phyloP scores from a whole-genome alignment of 2,113 vertebrate genomes.

The Callipepla californica region DNA sequence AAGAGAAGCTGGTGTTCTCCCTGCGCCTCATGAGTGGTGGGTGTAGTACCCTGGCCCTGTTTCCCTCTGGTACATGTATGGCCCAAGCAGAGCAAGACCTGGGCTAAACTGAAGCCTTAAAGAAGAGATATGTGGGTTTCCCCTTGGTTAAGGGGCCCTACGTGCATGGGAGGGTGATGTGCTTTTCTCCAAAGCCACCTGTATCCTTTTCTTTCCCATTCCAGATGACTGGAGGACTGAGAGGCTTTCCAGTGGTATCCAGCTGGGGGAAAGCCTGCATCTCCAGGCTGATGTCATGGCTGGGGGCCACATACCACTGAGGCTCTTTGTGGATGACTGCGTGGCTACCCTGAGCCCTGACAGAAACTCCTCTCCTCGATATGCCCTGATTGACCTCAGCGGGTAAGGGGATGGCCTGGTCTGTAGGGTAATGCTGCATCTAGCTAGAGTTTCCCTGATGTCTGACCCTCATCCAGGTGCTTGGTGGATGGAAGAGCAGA shows the following conservation, averaged over 20 bases:
- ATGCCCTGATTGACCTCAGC: not conserved
- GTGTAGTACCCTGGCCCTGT: not conserved
- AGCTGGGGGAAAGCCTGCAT: slow-evolving; percentile 27
- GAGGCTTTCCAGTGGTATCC: slow-evolving; percentile 13
- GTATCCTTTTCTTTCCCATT: not conserved
- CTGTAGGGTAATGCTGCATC: no score
- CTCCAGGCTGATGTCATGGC: slow-evolving; percentile 38
- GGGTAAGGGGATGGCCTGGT: not conserved
- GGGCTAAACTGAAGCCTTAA: not conserved
- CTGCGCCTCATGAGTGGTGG: slow-evolving; percentile 48
- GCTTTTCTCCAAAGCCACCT: not conserved
- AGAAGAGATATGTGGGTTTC: rapidly evolving
- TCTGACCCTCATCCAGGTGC: slow-evolving; percentile 16
- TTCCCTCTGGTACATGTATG: rapidly evolving
- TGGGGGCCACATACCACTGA: slow-evolving; percentile 2
- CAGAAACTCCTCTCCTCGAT: not conserved
- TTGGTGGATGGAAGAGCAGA: slow-evolving; percentile 56
- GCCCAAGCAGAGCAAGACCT: not conserved
- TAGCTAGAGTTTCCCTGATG: not conserved
- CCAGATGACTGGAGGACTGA: slow-evolving; percentile 48
- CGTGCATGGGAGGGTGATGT: rapidly evolving
- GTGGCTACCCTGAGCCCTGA: slow-evolving; percentile 1
- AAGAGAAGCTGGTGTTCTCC: slow-evolving; percentile 37
- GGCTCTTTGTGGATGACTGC: slow-evolving; percentile 48
- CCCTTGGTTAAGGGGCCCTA: not conserved